Conservation (phyloP, 2,888 invertebrate genomes). For the Selenia dentaria region DNA sequence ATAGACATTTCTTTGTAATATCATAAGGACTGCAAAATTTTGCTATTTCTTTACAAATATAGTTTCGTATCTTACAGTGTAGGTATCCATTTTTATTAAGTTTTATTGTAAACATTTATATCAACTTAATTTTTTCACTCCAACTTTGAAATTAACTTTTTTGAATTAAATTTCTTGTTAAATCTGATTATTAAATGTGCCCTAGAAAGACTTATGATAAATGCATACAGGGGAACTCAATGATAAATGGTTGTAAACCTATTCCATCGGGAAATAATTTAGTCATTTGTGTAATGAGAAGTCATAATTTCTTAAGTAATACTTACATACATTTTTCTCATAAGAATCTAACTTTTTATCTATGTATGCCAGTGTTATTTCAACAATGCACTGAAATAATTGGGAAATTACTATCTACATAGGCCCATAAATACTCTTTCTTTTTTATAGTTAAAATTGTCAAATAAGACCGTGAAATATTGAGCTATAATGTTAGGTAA, state of each 20-base stretch:
- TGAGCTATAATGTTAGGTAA: constrained; percentile 7
- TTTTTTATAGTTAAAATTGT: constrained; percentile 8
- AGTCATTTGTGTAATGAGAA: constrained; percentile 42
- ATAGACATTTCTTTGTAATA: constrained; percentile 55
- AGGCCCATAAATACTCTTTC: background rate
- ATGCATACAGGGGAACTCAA: constrained; percentile 52
- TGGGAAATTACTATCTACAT: constrained; percentile 4
- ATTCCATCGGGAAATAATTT: constrained; percentile 18
- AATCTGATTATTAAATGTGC: constrained; percentile 30
- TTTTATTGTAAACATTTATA: constrained; percentile 48
- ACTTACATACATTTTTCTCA: constrained; percentile 48
- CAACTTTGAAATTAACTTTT: constrained; percentile 40
- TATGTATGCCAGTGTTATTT: constrained; percentile 37
- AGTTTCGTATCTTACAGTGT: constrained; percentile 51
- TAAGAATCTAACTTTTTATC: constrained; percentile 57
- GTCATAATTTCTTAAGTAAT: constrained; percentile 56
- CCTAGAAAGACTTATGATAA: constrained; percentile 43
- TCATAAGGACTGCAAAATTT: constrained; percentile 73
- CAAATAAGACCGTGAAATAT: constrained; percentile 5
- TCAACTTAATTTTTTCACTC: constrained; percentile 47
- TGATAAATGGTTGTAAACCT: constrained; percentile 44
- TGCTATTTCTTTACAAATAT: constrained; percentile 70
- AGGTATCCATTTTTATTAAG: constrained; percentile 54
- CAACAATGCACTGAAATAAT: constrained; percentile 33
- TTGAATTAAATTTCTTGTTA: constrained; percentile 22